A percentile compares a stretch with the other conserved stretches of the same genome.
phyloP scores from a whole-genome alignment of 2,797 vertebrate genomes.

The Pseudochirops cupreus region DNA sequence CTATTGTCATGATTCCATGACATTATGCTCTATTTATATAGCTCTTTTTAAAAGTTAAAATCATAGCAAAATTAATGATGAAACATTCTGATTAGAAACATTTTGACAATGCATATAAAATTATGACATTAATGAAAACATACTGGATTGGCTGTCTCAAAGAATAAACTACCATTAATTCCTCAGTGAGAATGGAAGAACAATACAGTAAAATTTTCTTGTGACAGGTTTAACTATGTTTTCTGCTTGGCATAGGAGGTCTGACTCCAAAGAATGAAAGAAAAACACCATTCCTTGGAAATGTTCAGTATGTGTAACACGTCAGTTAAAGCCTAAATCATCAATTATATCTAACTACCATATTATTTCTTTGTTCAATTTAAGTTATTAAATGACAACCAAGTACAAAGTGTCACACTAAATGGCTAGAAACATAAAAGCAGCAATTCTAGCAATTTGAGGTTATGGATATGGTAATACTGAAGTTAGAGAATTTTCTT shows the following conservation, averaged over 20 bases:
- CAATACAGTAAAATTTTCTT: no score
- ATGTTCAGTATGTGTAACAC: neutral
- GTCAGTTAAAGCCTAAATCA: neutral
- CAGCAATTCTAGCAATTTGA: neutral
- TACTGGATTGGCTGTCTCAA: neutral
- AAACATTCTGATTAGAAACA: neutral
- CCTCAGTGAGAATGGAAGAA: neutral
- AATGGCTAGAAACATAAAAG: neutral
- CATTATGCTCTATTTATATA: neutral
- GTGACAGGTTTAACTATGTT: neutral
- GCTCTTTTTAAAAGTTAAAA: neutral
- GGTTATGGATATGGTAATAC: neutral
- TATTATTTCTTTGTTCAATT: neutral
- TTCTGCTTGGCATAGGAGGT: fast-evolving
- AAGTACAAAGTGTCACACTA: neutral
- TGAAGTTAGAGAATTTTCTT: neutral
- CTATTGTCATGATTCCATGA: neutral
- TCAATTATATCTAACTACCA: neutral
- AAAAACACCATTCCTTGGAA: neutral
- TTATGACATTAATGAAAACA: neutral
- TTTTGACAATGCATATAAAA: neutral
- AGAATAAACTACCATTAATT: neutral
- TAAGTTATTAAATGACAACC: neutral
- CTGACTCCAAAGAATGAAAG: neutral
- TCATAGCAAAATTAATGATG: neutral